Base-by-base conservation (phyloP, 2,113 vertebrate genomes). In the Sturnira hondurensis region DNA sequence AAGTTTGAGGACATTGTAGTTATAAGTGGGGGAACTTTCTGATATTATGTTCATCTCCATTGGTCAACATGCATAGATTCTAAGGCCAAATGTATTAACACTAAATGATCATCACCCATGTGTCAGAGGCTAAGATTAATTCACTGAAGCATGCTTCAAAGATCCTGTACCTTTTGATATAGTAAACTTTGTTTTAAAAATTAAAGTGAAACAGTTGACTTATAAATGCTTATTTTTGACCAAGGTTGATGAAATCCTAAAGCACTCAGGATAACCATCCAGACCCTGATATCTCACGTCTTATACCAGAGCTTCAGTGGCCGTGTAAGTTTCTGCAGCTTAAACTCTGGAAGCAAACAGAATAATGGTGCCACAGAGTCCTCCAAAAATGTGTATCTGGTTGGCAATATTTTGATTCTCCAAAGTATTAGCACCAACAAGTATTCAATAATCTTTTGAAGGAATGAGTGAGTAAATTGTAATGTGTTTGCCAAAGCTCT, bases 261-360 rank as follows among this genome's bases (percentile, higher is more conserved):
- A 73, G 7, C n/a, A 26, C 19, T 20, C 2, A 22, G 15, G 28
- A 14, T 67, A 45, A 14, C 13, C 4, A 58, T 36, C 28, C 24
- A 38, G 11, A 4, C 1, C 1, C 26, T 38, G 4, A 38, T 28
- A 5, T 16, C 24, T 19, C 33, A 24, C 13, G 28, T 28, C 13
- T 10, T n/a, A 2, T 16, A 22, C 47, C 26, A 47, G 41, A 17
- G 5, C 20, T 65, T 15, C 6, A 1, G 0, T 0, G 11, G 0
- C 8, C 41, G 19, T 33, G 7, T 19, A 54, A 63, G 31, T 12
- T 65, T 78, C 17, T n/a, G 3, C 16, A 28, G 13, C 5, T 6
- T 83, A 56, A 56, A 56, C 14, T 26, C 14, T 11, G 7, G 8
- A 93, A 68, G 22, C 33, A 88, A 10, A 43, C 7, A 33, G 14